These are phyloP conservation scores for Patella caerulea DNA, from an alignment of 2,888 invertebrate species.

Conservation along the genomic window DNA sequence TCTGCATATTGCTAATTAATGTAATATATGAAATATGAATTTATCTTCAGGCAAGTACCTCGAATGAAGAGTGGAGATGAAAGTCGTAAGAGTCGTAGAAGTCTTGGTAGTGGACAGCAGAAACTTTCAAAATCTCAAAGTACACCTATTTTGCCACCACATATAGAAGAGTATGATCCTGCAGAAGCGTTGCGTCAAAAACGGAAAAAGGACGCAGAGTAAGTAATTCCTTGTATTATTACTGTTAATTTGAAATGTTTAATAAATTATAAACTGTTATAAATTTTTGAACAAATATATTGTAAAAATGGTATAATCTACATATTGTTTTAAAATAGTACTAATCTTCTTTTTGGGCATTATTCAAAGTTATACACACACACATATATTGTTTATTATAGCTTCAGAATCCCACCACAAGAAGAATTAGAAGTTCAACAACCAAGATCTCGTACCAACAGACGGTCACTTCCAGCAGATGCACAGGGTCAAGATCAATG, in stretches of 20 bases:
- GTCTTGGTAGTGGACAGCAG: slow-evolving; percentile 41
- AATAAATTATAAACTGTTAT: no score
- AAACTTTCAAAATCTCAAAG: slow-evolving; percentile 24
- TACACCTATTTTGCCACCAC: slow-evolving; percentile 17
- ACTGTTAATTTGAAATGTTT: no score
- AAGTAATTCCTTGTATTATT: not conserved
- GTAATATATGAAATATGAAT: not conserved
- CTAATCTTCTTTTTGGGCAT: no score
- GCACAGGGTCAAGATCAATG: not conserved
- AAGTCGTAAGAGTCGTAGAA: slow-evolving; percentile 58
- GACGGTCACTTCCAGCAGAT: slow-evolving; percentile 21
- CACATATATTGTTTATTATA: not conserved
- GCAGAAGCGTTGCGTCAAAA: slow-evolving; percentile 19
- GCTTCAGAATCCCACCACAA: slow-evolving; percentile 3
- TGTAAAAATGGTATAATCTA: no score
- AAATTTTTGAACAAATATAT: no score
- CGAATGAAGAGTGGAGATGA: slow-evolving; percentile 63
- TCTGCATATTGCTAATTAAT: not conserved
- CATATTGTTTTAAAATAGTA: no score
- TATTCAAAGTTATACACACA: not conserved
- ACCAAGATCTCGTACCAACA: not conserved
- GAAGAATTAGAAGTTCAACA: slow-evolving; percentile 4
- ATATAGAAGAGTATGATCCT: slow-evolving; percentile 28
- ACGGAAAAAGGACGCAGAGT: not conserved
- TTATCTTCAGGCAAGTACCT: slow-evolving; percentile 56